phyloP scores from a whole-genome alignment of 2,888 invertebrate genomes.

The Stomorhina lunata region DNA sequence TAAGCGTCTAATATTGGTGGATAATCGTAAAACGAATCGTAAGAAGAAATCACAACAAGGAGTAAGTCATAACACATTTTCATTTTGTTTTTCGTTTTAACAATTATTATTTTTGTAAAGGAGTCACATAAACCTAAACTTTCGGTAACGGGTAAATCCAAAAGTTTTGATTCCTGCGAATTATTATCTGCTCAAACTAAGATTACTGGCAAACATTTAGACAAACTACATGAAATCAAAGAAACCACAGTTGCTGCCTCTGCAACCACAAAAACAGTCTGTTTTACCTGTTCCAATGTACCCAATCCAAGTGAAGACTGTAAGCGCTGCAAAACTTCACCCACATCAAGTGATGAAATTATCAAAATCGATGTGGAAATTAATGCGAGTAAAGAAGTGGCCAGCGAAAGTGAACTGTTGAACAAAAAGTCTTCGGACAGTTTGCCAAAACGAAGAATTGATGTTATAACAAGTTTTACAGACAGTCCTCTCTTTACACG shows the following conservation, averaged over 20 bases:
- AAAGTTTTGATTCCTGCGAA: conserved; percentile 92
- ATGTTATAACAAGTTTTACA: conserved; percentile 80
- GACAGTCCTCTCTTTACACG: conserved; percentile 80
- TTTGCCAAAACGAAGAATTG: conserved; percentile 76
- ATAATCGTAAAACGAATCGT: conserved; percentile 82
- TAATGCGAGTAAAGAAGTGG: conserved; percentile 12
- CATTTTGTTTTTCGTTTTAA: not conserved
- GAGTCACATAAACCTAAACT: conserved; percentile 77
- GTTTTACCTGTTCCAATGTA: conserved; percentile 74
- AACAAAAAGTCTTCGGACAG: conserved; percentile 41
- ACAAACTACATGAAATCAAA: conserved; percentile 77
- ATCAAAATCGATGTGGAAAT: conserved; percentile 41
- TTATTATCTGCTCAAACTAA: conserved; percentile 81
- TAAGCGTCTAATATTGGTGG: conserved; percentile 88
- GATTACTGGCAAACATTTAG: conserved; percentile 72
- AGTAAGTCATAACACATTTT: conserved; percentile 61
- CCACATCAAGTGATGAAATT: conserved; percentile 57
- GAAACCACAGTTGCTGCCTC: conserved; percentile 70
- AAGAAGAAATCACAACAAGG: conserved; percentile 75
- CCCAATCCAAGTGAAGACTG: conserved; percentile 73
- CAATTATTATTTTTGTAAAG: conserved; percentile 44
- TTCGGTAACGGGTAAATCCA: conserved; percentile 82
- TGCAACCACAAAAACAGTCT: conserved; percentile 70
- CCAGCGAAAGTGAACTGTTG: conserved; percentile 38
- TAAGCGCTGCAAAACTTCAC: conserved; percentile 73